Evolutionary conservation across 2,113 vertebrate species (phyloP), one percentile per base, ranked within the genome.

Genomic region (Scalopus aquaticus): DNA sequence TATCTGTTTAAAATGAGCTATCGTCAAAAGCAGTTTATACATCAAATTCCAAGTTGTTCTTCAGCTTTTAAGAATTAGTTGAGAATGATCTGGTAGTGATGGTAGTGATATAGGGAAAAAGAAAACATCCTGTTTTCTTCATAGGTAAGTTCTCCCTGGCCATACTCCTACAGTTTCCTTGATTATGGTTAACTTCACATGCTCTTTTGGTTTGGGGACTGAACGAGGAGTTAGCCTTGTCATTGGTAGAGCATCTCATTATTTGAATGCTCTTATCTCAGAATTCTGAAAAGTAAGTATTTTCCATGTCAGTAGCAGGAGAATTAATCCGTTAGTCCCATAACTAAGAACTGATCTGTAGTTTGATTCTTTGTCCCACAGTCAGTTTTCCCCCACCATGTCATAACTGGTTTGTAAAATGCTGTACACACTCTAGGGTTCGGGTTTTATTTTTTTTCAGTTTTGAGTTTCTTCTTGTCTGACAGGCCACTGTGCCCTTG

Each of bases 401-500:
- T 78, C 32, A 74, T 0, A 0, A 83, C 49, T 67, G 37, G 42
- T 89, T 88, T 70, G 5, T 91, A 2, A 0, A 9, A 80, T 88
- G 5, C 70, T 1, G 0, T 87, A 44, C 83, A 9, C 1, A 37
- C 78, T 86, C 51, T 35, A 44, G 70, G 76, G 74, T 95, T 92
- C 90, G 5, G 28, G 16, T 88, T 96, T 97, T 95, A 79, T 93
- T 58, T 90, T 94, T 95, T 92, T 70, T 35, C n/a, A 96, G 91
- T 84, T 62, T 93, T 80, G 22, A 76, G 78, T 91, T 74, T 92
- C 35, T 92, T 44, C 79, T 97, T 96, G 54, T 77, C 79, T 89
- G 93, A 83, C 95, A 88, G 85, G 62, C 96, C 89, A 88, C 89
- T 91, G 88, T 98, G 98, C 97, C 98, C 98, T 98, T 98, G 97